phyloP scores from a whole-genome alignment of 2,888 invertebrate species.

The Drosophila kambysellisi region DNA sequence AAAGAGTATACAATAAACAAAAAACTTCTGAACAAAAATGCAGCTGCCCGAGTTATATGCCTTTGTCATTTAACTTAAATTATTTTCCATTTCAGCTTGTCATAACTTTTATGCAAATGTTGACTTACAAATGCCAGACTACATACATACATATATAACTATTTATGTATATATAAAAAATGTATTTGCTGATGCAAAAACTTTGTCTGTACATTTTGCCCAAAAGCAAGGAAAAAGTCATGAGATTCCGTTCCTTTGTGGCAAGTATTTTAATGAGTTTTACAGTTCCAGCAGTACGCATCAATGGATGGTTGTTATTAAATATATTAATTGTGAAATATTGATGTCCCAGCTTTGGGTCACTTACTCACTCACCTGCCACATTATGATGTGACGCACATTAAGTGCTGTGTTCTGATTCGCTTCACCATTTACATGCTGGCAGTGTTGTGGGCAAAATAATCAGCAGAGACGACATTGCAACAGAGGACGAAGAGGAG shows the following conservation, averaged over 20 bases:
- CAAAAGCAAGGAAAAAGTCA: conserved; percentile 14
- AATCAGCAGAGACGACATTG: conserved; percentile 33
- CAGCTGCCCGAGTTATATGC: conserved; percentile 20
- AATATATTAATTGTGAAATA: conserved; percentile 46
- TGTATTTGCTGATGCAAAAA: conserved; percentile 21
- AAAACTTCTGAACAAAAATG: conserved; percentile 21
- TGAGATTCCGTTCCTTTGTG: conserved; percentile 6
- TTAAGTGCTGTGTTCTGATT: conserved; percentile 66
- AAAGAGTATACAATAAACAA: neutral
- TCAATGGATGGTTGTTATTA: conserved; percentile 18
- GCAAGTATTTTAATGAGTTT: conserved; percentile 50
- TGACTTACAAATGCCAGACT: conserved; percentile 40
- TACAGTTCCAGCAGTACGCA: neutral
- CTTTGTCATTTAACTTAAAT: conserved; percentile 44
- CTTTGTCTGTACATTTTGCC: conserved; percentile 23
- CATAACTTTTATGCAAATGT: conserved; percentile 65
- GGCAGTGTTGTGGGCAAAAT: conserved; percentile 37
- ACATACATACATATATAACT: conserved; percentile 4
- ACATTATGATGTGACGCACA: conserved; percentile 74
- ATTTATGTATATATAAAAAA: neutral
- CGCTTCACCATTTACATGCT: conserved; percentile 64
- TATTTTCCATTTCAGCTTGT: conserved; percentile 60
- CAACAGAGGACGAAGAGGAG: conserved; percentile 4
- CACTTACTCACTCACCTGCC: conserved; percentile 68
- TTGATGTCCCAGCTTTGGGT: conserved; percentile 39